phyloP scores from a whole-genome alignment of 1,140 invertebrate genomes.

The Melitaea cinxia region DNA sequence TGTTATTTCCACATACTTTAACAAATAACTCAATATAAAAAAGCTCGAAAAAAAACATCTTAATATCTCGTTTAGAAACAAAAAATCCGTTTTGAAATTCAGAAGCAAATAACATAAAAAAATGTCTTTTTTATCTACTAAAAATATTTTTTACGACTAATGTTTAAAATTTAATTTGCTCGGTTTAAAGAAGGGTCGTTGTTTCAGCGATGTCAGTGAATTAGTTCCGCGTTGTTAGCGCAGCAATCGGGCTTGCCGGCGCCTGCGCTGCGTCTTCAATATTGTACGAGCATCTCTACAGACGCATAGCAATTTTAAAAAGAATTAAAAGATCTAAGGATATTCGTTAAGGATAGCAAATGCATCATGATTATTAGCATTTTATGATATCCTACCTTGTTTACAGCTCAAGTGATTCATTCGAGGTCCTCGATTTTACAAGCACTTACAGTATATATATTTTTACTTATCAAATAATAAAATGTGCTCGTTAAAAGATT shows the following conservation, averaged over 20 bases:
- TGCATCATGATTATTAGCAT: no score
- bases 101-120: background rate
- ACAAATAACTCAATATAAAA: no score
- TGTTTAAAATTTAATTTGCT: conserved; percentile 5
- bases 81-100: background rate
- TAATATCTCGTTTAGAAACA: no score
- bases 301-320: no score
- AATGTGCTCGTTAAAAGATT: conserved; percentile 1
- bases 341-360: no score
- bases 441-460: background rate
- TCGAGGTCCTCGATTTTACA: no score
- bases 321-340: no score
- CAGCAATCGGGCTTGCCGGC: conserved; percentile 55
- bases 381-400: no score
- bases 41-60: no score
- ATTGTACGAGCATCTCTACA: background rate
- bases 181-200: conserved; percentile 57
- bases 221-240: conserved; percentile 73
- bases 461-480: background rate
- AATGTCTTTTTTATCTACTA: background rate
- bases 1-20: no score
- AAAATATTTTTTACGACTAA: background rate
- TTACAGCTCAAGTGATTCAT: background rate
- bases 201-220: conserved; percentile 55
- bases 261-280: conserved; percentile 45